Evolutionary conservation across 2,888 invertebrate genomes (phyloP).

Genomic region (Calameuta pallipes): DNA sequence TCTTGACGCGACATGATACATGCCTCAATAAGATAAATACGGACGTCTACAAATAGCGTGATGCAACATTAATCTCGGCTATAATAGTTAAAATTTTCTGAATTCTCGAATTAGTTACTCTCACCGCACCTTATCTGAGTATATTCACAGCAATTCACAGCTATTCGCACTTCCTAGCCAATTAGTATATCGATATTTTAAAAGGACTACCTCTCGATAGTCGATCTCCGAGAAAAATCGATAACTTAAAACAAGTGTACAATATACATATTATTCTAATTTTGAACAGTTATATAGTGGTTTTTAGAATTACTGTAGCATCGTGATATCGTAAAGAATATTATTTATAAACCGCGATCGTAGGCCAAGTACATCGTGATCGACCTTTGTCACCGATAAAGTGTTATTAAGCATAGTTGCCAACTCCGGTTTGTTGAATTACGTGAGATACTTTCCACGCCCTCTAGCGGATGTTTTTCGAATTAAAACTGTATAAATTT

Average conservation of each 20-base stretch:
- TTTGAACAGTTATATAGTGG: neutral
- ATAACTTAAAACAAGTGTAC: neutral
- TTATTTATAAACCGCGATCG: neutral
- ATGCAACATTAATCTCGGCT: neutral
- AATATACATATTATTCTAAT: neutral
- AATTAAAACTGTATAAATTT: neutral
- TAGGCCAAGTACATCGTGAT: neutral
- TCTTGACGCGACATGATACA: constrained; percentile 5
- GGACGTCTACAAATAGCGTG: neutral
- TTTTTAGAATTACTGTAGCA: neutral
- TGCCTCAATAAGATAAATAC: neutral
- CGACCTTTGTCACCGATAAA: neutral
- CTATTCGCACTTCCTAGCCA: constrained; percentile 1
- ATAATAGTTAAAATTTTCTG: neutral
- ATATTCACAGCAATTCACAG: neutral
- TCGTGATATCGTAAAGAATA: neutral
- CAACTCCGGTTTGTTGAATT: neutral
- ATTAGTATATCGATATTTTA: constrained; percentile 4
- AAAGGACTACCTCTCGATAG: constrained; percentile 1
- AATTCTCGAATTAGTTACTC: neutral
- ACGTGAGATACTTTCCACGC: neutral
- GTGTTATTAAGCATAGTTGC: neutral
- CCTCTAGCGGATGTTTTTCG: neutral
- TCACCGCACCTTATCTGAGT: neutral
- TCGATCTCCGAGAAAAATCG: neutral